Evolutionary conservation across 2,113 vertebrate genomes (phyloP), one percentile per base, ranked within the genome.

Genomic region (Engraulis encrasicolus): DNA sequence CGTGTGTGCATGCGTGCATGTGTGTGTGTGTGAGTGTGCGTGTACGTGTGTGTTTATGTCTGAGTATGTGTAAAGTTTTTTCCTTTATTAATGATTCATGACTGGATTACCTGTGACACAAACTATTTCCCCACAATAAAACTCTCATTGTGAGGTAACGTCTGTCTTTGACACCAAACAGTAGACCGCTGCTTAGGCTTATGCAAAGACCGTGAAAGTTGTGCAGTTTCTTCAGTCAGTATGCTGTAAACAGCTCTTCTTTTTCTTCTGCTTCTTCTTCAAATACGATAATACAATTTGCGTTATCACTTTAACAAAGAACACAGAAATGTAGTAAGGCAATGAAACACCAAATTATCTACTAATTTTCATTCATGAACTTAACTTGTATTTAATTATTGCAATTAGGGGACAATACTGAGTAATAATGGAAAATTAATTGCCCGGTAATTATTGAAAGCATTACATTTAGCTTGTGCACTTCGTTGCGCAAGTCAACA

Each of bases 111-210:
- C 93, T 94, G 92, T 81, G 89, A 90, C 90, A 91, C 85, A 82
- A 89, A 88, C 89, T 78, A 87, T 91, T 94, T 94, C 93, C 93
- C 90, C 84, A 50, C 85, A 80, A 83, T 85, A 88, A 92, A 66
- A 91, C 90, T 89, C 87, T 85, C 87, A 89, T 87, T 90, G 85
- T 93, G 94, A 94, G 92, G 89, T 93, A 92, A 93, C 82, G 92
- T 93, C 94, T 94, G 85, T 85, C 81, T 86, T 87, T 87, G 88
- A 89, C 85, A 86, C 90, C 78, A 27, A 48, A 85, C 83, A n/a
- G 15, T 77, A 86, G 87, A 86, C 54, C 20, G 2, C 7, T 23
- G 58, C 27, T 12, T 11, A 11, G n/a, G 4, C 6, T n/a, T n/a
- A n/a, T n/a, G n/a, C n/a, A n/a, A n/a, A n/a, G n/a, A n/a, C n/a